Evolutionary conservation across 1,140 invertebrate genomes (phyloP).

Genomic region (Platorchestia sp.): DNA sequence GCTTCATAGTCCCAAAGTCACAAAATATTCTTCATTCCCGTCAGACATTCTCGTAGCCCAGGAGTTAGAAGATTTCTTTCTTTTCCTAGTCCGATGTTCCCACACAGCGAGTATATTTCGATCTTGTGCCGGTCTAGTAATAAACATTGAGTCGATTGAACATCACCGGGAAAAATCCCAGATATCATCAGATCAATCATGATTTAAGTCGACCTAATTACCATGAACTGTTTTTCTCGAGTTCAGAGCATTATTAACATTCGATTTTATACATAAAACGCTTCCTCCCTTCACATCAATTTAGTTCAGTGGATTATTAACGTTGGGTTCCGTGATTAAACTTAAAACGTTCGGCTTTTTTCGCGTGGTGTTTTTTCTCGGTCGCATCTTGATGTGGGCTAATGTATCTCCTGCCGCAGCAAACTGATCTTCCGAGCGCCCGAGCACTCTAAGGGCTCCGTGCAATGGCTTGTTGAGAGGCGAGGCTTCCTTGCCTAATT

Average conservation of each 20-base stretch:
- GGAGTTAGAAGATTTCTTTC: no score
- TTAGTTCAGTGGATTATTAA: not conserved
- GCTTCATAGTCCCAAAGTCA: not conserved
- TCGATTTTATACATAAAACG: not conserved
- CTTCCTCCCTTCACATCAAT: not conserved
- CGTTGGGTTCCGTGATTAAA: not conserved
- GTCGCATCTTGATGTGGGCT: not conserved
- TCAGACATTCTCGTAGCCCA: not conserved
- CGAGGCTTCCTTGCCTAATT: constrained; percentile 41
- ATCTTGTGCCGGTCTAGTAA: not conserved
- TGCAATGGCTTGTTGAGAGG: constrained; percentile 20
- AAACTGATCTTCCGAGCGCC: not conserved
- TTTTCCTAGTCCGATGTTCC: not conserved
- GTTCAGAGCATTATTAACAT: not conserved
- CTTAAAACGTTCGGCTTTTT: not conserved
- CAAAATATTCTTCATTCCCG: not conserved
- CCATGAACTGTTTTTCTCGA: not conserved
- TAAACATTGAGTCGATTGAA: not conserved
- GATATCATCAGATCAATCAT: not conserved
- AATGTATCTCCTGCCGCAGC: not conserved
- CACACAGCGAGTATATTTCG: not conserved
- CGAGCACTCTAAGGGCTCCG: not conserved
- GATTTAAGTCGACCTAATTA: not conserved
- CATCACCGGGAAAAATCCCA: not conserved
- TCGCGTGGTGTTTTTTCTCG: not conserved